Evolutionary conservation across 2,888 invertebrate species (phyloP), one percentile per base, ranked within the genome.

Genomic region (Hydroisotoma schaefferi): DNA sequence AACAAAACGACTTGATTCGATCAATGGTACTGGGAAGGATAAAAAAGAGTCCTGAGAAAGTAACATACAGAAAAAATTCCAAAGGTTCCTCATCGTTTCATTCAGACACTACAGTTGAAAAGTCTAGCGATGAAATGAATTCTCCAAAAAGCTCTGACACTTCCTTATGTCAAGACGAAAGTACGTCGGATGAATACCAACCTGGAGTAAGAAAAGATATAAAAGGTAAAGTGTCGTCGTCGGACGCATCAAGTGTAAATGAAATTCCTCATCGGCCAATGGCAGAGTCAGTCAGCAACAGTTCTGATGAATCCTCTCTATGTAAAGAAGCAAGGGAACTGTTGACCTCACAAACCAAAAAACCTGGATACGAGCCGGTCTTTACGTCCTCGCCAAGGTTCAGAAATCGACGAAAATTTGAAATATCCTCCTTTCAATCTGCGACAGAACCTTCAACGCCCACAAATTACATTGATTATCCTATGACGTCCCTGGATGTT

Each of bases 1-100:
- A 88, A 74, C 90, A 91, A 77, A 90, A 90, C 67, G 87, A 86
- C 75, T 80, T 91, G 26, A 87, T 92, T 48, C 85, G 90, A 73
- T 86, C 90, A 75, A 80, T 92, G 77, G 87, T 92, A 54, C 84
- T 91, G 82, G 71, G 88, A 87, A 74, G 86, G 88, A 76, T 79
- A 89, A 73, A 69, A 26, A 52, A 61, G 15, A 65, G 84, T 83
- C 70, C 83, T 81, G 72, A 82, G 82, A 58, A 77, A 83, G 57
- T 77, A 83, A 12, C 83, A 84, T n/a, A n/a, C n/a, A 82, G 82
- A 59, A 80, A 84, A 1, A 65, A 67, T n/a, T 69, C 70, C 4
- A 56, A 66, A 23, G 72, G 70, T 0, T 68, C 68, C 0, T 63
- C 60, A 10, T 59, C 64, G 0, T 65, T 40, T 5, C 40, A 5